Conservation (phyloP, 2,797 vertebrate genomes). For the Thripadectes ignobilis region DNA sequence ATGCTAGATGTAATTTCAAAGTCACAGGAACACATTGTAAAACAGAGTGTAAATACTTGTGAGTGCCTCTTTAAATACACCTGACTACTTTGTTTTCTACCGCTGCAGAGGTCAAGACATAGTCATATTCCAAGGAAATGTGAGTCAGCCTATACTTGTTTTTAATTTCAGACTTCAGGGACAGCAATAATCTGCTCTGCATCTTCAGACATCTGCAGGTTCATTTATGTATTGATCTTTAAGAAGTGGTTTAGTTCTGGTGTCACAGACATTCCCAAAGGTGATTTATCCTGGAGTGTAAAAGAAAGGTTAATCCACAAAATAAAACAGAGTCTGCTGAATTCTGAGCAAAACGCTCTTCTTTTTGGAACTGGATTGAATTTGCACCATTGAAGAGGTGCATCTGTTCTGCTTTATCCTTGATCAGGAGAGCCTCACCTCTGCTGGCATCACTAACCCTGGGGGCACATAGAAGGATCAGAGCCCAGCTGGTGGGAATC, state of each 20-base stretch:
- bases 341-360: not conserved
- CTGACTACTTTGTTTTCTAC: not conserved
- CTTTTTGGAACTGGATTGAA: not conserved
- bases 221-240: not conserved
- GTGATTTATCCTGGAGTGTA: not conserved
- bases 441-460: not conserved
- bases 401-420: not conserved
- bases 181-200: not conserved
- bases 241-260: not conserved
- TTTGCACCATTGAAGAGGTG: not conserved
- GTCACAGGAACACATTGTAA: not conserved
- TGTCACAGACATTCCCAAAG: not conserved
- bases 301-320: not conserved
- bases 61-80: not conserved
- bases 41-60: not conserved
- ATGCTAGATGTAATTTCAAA: not conserved
- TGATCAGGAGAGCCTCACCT: not conserved
- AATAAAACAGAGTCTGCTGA: not conserved
- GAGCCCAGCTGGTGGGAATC: not conserved
- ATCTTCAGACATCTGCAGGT: not conserved
- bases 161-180: not conserved
- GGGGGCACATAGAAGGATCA: not conserved
- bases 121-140: not conserved
- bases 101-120: not conserved
- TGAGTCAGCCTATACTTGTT: not conserved